Evolutionary conservation across 2,888 invertebrate genomes (phyloP), one percentile per base, ranked within the genome.

Genomic region (Nemurella pictetii): DNA sequence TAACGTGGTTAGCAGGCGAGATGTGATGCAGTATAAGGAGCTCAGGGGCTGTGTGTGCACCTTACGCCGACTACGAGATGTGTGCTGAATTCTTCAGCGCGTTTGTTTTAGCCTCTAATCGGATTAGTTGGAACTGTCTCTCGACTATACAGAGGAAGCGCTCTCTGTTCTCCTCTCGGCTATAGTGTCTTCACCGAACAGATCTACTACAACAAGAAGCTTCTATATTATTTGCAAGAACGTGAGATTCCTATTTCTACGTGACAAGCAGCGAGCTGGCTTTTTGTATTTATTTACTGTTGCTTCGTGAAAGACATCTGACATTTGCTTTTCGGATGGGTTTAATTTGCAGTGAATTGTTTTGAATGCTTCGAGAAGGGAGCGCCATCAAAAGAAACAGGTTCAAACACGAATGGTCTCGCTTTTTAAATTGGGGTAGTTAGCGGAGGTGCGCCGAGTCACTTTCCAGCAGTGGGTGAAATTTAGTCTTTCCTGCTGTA

Each of bases 41-140:
- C 55, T 55, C 55, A 55, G 20, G 55, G 20, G 20, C 12, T 55
- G 15, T 55, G 55, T 55, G 15, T 55, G 55, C 55, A 55, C 55
- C 55, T 55, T 55, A 55, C 55, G 4, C 15, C 75, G 28, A 20
- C 55, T 36, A 4, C 3, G 25, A 75, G 75, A 75, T 75, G 75
- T 75, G 26, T 75, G 75, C 75, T 75, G 75, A 27, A 75, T 75
- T 32, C 80, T 30, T 30, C 80, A 30, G n/a, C 26, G 80, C 7
- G 35, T 81, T 81, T 81, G 80, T 81, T 81, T 80, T n/a, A 81
- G 36, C 35, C 36, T 36, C 26, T 81, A 81, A 81, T 81, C 32
- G 80, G 80, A 81, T 81, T 81, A 81, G 35, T 32, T 9, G 80
- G 35, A 75, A 28, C 75, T 28, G 75, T 75, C 75, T 26, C 28